phyloP scores from a whole-genome alignment of 2,888 invertebrate species.

The Sinopyrophorus schimmeli region DNA sequence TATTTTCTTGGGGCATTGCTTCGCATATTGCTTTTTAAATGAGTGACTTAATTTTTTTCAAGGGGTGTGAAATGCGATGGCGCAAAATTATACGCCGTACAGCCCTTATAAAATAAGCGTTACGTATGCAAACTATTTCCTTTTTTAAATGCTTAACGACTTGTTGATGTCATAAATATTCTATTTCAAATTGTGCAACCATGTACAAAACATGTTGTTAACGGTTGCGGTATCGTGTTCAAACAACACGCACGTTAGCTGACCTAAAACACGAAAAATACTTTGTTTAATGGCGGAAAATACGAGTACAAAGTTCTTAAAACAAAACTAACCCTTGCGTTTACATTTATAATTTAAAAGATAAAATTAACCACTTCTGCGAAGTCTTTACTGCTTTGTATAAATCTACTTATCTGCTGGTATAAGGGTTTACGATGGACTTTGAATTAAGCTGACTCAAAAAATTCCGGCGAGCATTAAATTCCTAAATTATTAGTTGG shows the following conservation, averaged over 20 bases:
- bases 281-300: conserved; percentile 21
- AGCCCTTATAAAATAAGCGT: too few relatives aligned
- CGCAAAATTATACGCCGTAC: too few relatives aligned
- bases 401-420: conserved; percentile 13
- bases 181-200: conserved; percentile 32
- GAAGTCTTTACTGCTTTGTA: conserved; percentile 5
- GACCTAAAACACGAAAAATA: conserved; percentile 33
- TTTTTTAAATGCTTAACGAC: conserved; percentile 27
- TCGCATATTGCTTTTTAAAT: too few relatives aligned
- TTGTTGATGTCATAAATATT: conserved; percentile 32
- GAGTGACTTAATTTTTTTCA: too few relatives aligned
- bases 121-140: conserved; percentile 11
- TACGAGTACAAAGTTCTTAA: conserved; percentile 21
- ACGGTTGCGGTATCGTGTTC: conserved; percentile 31
- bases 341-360: conserved; percentile 26
- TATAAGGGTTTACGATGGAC: too few relatives aligned
- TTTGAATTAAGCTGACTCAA: too few relatives aligned
- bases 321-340: conserved; percentile 22
- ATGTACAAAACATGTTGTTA: conserved; percentile 32
- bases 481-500: conserved; percentile 18
- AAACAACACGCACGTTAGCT: conserved; percentile 30
- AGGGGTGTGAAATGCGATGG: too few relatives aligned
- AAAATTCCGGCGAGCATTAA: too few relatives aligned
- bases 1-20: too few relatives aligned
- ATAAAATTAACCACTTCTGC: conserved; percentile 24